A percentile compares a stretch with the other conserved stretches of the same genome.
Evolutionary conservation across 64 coral and sea anemone species (phyloP).

Genomic region (Porites australiensis): DNA sequence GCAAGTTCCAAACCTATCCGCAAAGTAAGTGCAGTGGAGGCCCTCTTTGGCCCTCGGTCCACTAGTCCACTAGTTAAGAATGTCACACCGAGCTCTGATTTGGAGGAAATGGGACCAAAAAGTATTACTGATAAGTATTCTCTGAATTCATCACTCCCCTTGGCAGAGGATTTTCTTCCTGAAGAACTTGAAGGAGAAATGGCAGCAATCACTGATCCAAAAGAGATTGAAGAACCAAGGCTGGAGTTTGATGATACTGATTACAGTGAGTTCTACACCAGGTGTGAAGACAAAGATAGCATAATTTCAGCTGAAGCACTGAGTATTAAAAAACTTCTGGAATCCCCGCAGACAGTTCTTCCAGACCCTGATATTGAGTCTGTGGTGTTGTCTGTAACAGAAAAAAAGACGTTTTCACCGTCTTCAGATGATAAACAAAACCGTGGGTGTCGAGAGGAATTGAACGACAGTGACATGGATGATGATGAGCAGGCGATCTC

Average conservation of each 20-base stretch:
- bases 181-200: constrained; percentile 30
- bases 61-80: neutral
- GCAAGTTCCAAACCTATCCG: neutral
- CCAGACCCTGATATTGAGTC: constrained; percentile 65
- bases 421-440: neutral
- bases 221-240: constrained; percentile 39
- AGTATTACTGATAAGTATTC: constrained; percentile 32
- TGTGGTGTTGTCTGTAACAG: constrained; percentile 28
- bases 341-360: constrained; percentile 29
- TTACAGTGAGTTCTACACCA: constrained; percentile 59
- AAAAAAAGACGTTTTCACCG: neutral
- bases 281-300: constrained; percentile 67
- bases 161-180: constrained; percentile 20
- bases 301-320: constrained; percentile 70
- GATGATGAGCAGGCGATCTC: neutral
- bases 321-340: constrained; percentile 65
- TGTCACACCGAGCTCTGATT: neutral
- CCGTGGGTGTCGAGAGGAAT: neutral
- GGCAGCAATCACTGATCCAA: neutral
- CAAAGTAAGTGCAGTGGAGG: constrained; percentile 39
- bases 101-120: neutral
- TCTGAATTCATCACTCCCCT: neutral
- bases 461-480: neutral
- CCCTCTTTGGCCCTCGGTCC: constrained; percentile 34
- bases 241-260: constrained; percentile 75